Evolutionary conservation across 1,140 invertebrate genomes (phyloP).

Genomic region (Armadillidium nasatum): DNA sequence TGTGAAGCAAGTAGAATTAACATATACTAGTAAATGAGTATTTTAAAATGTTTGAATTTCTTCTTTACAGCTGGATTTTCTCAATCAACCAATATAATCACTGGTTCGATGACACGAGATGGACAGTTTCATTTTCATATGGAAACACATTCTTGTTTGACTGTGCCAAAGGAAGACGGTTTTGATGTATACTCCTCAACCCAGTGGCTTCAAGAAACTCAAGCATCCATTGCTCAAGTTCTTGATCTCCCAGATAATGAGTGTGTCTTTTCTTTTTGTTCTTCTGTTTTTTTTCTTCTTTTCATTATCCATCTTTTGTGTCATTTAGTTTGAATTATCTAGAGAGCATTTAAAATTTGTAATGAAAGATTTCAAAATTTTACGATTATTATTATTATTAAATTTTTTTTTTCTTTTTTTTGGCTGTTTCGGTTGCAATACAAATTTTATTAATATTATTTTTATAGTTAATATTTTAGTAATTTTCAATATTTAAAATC

Average conservation of each 20-base stretch:
- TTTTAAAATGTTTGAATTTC: neutral
- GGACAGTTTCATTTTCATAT: conserved; percentile 53
- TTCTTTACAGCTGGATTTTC: conserved; percentile 31
- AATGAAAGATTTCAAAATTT: neutral
- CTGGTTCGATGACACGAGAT: conserved; percentile 48
- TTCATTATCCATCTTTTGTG: too few relatives aligned
- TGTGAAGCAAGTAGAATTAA: too few relatives aligned
- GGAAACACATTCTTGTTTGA: conserved; percentile 51
- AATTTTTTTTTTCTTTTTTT: too few relatives aligned
- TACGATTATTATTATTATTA: too few relatives aligned
- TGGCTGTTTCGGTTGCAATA: too few relatives aligned
- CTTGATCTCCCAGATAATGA: conserved; percentile 54
- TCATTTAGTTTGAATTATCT: neutral
- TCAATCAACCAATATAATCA: conserved; percentile 40
- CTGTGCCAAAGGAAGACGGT: conserved; percentile 49
- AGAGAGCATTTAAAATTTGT: neutral
- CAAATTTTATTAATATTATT: too few relatives aligned
- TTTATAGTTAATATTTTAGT: too few relatives aligned
- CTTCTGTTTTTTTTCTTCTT: too few relatives aligned
- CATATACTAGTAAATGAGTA: too few relatives aligned
- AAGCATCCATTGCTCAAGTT: conserved; percentile 58
- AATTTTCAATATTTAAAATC: too few relatives aligned
- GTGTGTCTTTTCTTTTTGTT: conserved; percentile 33
- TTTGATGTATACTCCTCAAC: conserved; percentile 49
- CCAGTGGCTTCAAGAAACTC: conserved; percentile 63